Base-by-base conservation (phyloP, 2,797 vertebrate species). In the Anguilla pacifica region DNA sequence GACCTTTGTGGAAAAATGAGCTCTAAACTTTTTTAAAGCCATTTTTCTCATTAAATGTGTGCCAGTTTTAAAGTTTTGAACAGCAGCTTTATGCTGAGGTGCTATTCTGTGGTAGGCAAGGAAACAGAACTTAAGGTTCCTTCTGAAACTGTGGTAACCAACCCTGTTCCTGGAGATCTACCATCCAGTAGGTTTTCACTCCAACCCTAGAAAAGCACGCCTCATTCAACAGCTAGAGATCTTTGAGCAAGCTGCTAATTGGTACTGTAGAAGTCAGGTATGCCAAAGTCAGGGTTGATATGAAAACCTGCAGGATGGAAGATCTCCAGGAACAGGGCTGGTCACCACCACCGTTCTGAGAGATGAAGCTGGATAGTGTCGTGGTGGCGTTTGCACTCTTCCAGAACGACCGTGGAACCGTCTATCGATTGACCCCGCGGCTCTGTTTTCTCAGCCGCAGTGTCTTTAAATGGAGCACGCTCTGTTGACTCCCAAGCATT, bases 31-130 rank as follows among this genome's bases (percentile, higher is more conserved):
- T 15, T 43, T 28, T 83, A 22, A 13, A 57, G 11, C 13, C 53
- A n/a, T 19, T 59, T 7, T 88, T 88, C 81, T 3, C n/a, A 70
- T 43, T 83, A 70, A 22, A 59, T 61, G 22, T 59, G 6, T n/a
- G 43, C 13, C 57, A 35, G 5, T 39, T 9, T 74, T 57, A 25
- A 43, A 72, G n/a, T 72, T 72, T 28, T 59, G 3, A 59, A 72
- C 70, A 72, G 70, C 70, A 72, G 70, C 28, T 31, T 72, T 3
- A 25, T 59, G 28, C 51, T 81, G 51, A n/a, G 39, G 0, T 2
- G 25, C 39, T 77, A 3, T 15, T 74, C 74, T 85, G 43, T 74
- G 6, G 39, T 67, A 87, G 49, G 10, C 2, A 57, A 88, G 77
- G 83, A 59, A 81, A 57, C 28, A 57, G 64, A 9, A 70, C 70